phyloP scores from a whole-genome alignment of 2,797 vertebrate genomes.

The Benthosema pterotum region DNA sequence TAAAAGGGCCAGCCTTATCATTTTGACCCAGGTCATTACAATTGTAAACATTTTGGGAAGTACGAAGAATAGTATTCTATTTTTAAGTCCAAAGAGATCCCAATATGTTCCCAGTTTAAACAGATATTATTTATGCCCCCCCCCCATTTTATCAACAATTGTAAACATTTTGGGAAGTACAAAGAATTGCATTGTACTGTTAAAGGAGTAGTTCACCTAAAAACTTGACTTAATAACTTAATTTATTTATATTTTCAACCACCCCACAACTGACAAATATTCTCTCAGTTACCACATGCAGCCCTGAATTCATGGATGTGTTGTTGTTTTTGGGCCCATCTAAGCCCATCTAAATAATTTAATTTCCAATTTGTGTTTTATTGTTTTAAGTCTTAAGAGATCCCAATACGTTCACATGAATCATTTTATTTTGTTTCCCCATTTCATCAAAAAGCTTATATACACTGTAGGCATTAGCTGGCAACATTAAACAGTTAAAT shows the following conservation, averaged over 20 bases:
- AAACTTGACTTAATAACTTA: too few relatives aligned
- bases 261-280: too few relatives aligned
- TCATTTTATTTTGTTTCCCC: slow-evolving; percentile 39
- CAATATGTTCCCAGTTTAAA: too few relatives aligned
- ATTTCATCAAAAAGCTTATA: slow-evolving; percentile 77
- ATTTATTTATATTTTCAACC: too few relatives aligned
- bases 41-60: slow-evolving; percentile 46
- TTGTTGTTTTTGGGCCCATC: too few relatives aligned
- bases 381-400: slow-evolving; percentile 5
- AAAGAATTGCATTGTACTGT: slow-evolving; percentile 21
- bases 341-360: too few relatives aligned
- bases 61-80: slow-evolving; percentile 21
- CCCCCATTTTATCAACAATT: slow-evolving; percentile 19
- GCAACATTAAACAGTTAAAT: slow-evolving; percentile 84
- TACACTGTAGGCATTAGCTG: slow-evolving; percentile 82
- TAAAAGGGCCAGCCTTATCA: slow-evolving; percentile 24
- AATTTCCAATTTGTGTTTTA: too few relatives aligned
- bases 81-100: too few relatives aligned
- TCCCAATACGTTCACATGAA: slow-evolving; percentile 71
- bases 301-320: too few relatives aligned
- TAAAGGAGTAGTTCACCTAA: too few relatives aligned
- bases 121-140: too few relatives aligned
- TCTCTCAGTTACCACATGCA: too few relatives aligned
- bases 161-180: slow-evolving; percentile 41
- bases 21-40: slow-evolving; percentile 31